Evolutionary conservation across 1,140 invertebrate species (phyloP), one percentile per base, ranked within the genome.

Genomic region (Orussus abietinus): DNA sequence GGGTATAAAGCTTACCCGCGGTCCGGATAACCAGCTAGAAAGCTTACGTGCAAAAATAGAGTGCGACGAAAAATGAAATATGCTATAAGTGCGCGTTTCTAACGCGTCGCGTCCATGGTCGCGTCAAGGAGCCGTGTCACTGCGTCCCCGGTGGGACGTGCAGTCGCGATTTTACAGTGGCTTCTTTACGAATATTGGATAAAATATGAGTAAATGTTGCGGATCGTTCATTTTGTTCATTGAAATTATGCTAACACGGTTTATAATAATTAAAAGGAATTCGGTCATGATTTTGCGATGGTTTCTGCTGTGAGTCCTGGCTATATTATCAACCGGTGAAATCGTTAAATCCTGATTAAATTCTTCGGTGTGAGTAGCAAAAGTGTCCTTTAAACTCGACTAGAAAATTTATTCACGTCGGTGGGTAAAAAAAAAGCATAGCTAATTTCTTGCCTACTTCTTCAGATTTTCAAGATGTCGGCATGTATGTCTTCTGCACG

Each of bases 61-160:
- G 52, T 34, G 47, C 42, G 55, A 47, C 54, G 62, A 66, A 69
- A 69, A 69, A 67, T 69, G 66, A 67, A 66, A 69, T 64, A 67
- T 67, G 57, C 66, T 67, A 66, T 69, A 66, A 67, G 53, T 63
- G 43, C 34, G 30, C 19, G 22, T 25, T 6, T 7, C 6, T 25
- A 7, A 25, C n/a, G n/a, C n/a, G 34, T 17, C 34, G 34, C 34
- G 17, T 36, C 34, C 34, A 18, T 20, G 13, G 18, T 7, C 13
- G 18, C 11, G 9, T 11, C 34, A 36, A 6, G 13, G 14, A 6
- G 13, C 11, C 34, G 11, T 19, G 9, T 9, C 10, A n/a, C n/a
- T 5, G 4, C 31, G 13, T 33, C 14, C 31, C 13, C 15, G 11
- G 11, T 15, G 11, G 21, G n/a, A 11, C 34, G 13, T 36, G n/a